phyloP scores from a whole-genome alignment of 2,888 invertebrate genomes.

The Stenotaenia linearis region DNA sequence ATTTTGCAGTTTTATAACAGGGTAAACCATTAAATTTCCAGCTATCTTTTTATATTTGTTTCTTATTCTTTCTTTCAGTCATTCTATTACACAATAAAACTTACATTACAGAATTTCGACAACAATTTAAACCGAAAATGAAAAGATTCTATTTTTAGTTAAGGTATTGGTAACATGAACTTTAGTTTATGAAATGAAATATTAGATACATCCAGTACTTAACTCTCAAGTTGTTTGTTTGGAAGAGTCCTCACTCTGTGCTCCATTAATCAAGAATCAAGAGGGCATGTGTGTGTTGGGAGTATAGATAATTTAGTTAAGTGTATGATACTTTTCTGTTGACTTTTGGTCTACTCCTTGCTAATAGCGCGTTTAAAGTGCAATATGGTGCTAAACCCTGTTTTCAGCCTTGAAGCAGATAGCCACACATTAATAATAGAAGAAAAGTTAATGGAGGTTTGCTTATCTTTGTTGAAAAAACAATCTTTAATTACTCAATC shows the following conservation, averaged over 20 bases:
- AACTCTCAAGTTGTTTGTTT: neutral
- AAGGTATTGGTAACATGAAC: neutral
- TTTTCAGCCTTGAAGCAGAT: neutral
- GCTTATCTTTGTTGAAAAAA: neutral
- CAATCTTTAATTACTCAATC: too few species aligned
- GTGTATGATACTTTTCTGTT: slow-evolving; percentile 4
- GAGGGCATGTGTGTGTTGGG: neutral
- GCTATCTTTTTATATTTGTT: too few species aligned
- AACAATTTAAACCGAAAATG: too few species aligned
- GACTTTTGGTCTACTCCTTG: neutral
- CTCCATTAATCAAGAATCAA: neutral
- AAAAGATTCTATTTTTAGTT: too few species aligned
- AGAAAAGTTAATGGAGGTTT: neutral
- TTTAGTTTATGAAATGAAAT: neutral
- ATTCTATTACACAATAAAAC: too few species aligned
- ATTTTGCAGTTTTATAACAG: too few species aligned
- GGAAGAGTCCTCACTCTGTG: neutral
- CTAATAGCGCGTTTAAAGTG: neutral
- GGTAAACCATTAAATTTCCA: too few species aligned
- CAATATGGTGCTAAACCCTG: neutral
- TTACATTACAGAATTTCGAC: too few species aligned
- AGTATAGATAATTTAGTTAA: neutral
- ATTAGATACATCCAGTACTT: neutral
- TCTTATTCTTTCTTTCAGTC: too few species aligned
- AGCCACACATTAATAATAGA: neutral